Evolutionary conservation across 2,113 vertebrate genomes (phyloP), one percentile per base, ranked within the genome.

Genomic region (Equus quagga): DNA sequence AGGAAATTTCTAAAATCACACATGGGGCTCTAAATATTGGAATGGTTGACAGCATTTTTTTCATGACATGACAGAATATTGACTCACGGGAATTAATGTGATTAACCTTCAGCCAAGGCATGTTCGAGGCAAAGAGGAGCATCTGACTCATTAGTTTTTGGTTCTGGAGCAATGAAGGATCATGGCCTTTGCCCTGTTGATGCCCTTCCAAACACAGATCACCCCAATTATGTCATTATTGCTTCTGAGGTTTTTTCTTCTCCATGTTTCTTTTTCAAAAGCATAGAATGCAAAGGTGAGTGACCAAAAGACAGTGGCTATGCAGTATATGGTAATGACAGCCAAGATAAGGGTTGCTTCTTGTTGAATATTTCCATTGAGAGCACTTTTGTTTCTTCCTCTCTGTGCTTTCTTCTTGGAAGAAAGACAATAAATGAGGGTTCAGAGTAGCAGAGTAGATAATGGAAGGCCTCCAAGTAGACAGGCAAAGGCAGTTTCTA

Each of bases 381-480:
- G 73, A 87, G 26, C 5, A 62, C 10, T 84, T 83, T 46, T 64
- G 36, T 60, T 76, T 90, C 9, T 67, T 86, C 14, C 1, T 80
- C 8, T 87, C 54, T 64, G 19, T 93, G 76, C 26, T 93, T 80
- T 95, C 49, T 88, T 72, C 44, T 90, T 64, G 8, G 26, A 36
- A 69, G 23, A 81, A 92, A 89, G 46, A 41, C 78, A 85, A 91
- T 82, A 81, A 92, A 78, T 23, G 31, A 97, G 49, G 93, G 31
- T 17, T 58, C 24, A 72, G 58, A 70, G 12, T 2, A 69, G 8
- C 6, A 64, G 21, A 58, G 60, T 13, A 33, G 64, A 81, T 17
- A 86, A 64, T 5, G 26, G 78, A 95, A 75, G 49, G 4, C 33
- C 46, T 96, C 65, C 51, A 75, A 86, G 79, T 7, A 82, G 41